Evolutionary conservation across 2,797 vertebrate genomes (phyloP), one percentile per base, ranked within the genome.

Genomic region (Myiothlypis chrysogaster): DNA sequence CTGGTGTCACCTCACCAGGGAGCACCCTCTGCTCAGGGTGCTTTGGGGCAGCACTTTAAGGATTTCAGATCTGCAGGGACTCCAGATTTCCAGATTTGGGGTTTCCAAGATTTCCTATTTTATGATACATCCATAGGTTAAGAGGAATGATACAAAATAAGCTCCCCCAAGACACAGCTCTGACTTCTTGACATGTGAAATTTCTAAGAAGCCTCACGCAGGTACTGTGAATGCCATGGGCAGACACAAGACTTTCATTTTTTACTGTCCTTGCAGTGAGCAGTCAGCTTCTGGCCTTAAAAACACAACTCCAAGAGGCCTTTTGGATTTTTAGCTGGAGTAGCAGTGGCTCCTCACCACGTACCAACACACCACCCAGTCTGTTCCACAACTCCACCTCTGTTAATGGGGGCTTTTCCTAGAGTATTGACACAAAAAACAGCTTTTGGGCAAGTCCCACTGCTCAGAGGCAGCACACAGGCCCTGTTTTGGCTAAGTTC

Each of bases 361-460:
- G 47, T 35, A 1, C 55, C 5, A 1, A 63, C 32, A 56, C 35
- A 30, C 5, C 0, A 4, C 43, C 30, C 56, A 55, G 24, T 41
- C 64, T 70, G 63, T 55, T 61, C 64, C 27, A 50, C 59, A 90
- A 37, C 11, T 24, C 34, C 7, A 0, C 23, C 39, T 43, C n/a
- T n/a, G 39, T 37, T 61, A 44, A 35, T 0, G 0, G 64, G 24
- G 80, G 30, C 0, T 0, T 17, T 47, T 46, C 73, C 71, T 4
- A 0, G 66, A 61, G 41, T 27, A 55, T 1, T 41, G 64, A 25
- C 34, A 69, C 47, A 86, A 41, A 69, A 70, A 87, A 56, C 41
- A 52, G 57, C 32, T 90, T 77, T 57, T 3, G 6, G 49, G 55
- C 18, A 19, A 56, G 52, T 44, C 55, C n/a, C 0, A 0, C 27